These are phyloP conservation scores for Pygmarrhopalites habei DNA, from an alignment of 1,140 invertebrate genomes.

Conservation along the genomic window DNA sequence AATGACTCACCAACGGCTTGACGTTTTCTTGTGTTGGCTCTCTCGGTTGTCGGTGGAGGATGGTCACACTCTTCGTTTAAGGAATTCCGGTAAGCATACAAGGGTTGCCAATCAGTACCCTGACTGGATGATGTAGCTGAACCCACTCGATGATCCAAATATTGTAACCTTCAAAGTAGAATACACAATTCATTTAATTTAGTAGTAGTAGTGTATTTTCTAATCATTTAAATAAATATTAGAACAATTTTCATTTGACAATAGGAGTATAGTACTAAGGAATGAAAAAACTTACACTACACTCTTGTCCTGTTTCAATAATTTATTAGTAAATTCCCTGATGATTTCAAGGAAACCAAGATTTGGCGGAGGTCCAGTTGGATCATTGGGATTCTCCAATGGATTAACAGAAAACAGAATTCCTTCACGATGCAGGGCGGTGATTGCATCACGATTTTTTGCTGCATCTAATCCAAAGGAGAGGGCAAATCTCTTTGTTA, in stretches of 20 bases:
- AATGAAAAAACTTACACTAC: slow-evolving; percentile 55
- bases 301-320: slow-evolving; percentile 92
- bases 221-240: slow-evolving; percentile 1
- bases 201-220: too few species aligned
- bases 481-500: slow-evolving; percentile 91
- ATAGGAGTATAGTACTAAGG: slow-evolving; percentile 11
- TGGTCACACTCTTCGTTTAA: slow-evolving; percentile 78
- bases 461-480: slow-evolving; percentile 96
- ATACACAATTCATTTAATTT: too few species aligned
- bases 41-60: slow-evolving; percentile 59
- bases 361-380: slow-evolving; percentile 72
- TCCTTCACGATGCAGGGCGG: slow-evolving; percentile 87
- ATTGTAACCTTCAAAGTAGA: slow-evolving; percentile 50
- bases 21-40: slow-evolving; percentile 57
- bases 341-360: slow-evolving; percentile 89
- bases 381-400: slow-evolving; percentile 58
- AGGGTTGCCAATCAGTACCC: slow-evolving; percentile 85
- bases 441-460: slow-evolving; percentile 95
- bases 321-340: slow-evolving; percentile 90
- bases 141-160: slow-evolving; percentile 69
- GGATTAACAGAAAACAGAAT: slow-evolving; percentile 79
- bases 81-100: slow-evolving; percentile 79
- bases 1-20: slow-evolving; percentile 25
- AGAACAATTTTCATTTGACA: slow-evolving; percentile 6
- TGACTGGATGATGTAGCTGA: slow-evolving; percentile 70